Base-by-base conservation (phyloP, 2,113 vertebrate species). In the Pithys albifrons region DNA sequence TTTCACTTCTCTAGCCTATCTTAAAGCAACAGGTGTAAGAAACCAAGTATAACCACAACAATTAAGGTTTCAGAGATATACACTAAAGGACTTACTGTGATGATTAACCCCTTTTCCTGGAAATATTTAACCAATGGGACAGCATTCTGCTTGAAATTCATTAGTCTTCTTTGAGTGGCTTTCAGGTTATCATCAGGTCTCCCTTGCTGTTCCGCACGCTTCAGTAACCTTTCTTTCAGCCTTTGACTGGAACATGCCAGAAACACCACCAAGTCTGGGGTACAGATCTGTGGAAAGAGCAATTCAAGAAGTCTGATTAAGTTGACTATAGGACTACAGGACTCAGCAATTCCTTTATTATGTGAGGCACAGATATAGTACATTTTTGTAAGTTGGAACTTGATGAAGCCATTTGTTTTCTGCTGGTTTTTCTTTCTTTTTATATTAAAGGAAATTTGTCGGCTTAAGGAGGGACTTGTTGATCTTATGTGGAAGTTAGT, bases 91-190 rank as follows among this genome's bases (percentile, higher is more conserved):
- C 98, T 99, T 98, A 99, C 99, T 65, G 98, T 99, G 91, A 99
- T 97, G 76, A 99, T 99, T 55, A 99, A 98, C 31, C 98, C 99
- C 74, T 98, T 98, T 95, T 99, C 99, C 97, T 99, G 99, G 98
- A 99, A 99, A 97, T 99, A 99, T 93, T 99, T 99, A 90, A 99
- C 99, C 98, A 99, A 74, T 1, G 99, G 99, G 33, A 99, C 97
- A 2, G 99, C 98, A 28, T 99, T 99, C 95, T 99, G 99, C 87
- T 99, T 99, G 97, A 99, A 99, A 97, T 99, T 99, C 97, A 98
- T 98, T 16, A 99, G 97, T 66, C 99, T 97, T 73, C 99, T 98
- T 52, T 99, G 99, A 14, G 99, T 99, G 65, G 99, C 99, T 97
- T 99, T 99, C 84, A 99, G 98, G 94, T 99, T 99, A 97, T 99